phyloP scores from a whole-genome alignment of 2,113 vertebrate genomes.

The Eulemur rufifrons region DNA sequence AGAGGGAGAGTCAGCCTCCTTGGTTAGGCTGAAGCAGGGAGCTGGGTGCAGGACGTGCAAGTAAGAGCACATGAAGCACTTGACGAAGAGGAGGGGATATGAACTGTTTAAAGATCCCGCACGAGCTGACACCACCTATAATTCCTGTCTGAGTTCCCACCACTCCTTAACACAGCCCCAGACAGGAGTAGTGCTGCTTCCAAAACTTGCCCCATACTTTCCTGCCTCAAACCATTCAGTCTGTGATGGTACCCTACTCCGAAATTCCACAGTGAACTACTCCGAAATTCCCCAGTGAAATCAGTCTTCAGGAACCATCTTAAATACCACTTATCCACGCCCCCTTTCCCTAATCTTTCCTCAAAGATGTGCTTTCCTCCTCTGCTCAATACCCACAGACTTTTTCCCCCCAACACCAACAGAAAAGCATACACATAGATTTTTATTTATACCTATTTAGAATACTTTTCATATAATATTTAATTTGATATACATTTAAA shows the following conservation, averaged over 20 bases:
- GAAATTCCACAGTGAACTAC: not conserved
- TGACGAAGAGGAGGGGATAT: not conserved
- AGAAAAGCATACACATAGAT: not conserved
- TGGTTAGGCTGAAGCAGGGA: too few species aligned
- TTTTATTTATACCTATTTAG: not conserved
- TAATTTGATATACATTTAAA: not conserved
- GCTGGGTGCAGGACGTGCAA: not conserved
- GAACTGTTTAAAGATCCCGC: not conserved
- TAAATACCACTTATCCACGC: not conserved
- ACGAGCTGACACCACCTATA: not conserved
- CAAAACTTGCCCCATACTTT: not conserved
- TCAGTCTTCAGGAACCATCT: not conserved
- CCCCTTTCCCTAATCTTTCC: not conserved
- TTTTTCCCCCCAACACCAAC: not conserved
- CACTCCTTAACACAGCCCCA: not conserved
- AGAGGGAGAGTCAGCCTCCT: rapidly evolving
- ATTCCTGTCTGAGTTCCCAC: not conserved
- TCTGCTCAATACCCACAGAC: not conserved
- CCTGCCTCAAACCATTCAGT: too few species aligned
- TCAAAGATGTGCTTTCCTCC: not conserved
- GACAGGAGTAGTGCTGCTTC: not conserved
- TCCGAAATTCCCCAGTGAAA: not conserved
- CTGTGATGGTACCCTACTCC: not conserved
- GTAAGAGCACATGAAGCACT: not conserved
- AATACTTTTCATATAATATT: not conserved